These are phyloP conservation scores for Gila orcuttii DNA, from an alignment of 2,113 vertebrate genomes.

Conservation along the genomic window DNA sequence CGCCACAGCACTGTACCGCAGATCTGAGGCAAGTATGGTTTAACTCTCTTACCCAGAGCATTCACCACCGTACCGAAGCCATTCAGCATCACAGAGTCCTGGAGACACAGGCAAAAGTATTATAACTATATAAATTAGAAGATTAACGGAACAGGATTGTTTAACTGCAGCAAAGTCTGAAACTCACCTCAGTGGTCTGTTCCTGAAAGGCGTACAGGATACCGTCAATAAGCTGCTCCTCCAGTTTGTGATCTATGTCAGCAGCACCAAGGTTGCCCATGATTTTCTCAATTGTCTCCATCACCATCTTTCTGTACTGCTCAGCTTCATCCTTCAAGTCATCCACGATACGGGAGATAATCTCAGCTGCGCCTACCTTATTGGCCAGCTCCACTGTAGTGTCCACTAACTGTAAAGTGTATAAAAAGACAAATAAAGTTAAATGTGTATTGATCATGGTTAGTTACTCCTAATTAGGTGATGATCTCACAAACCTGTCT, in stretches of 20 bases:
- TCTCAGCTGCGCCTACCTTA: slow-evolving; percentile 98
- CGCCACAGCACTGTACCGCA: slow-evolving; percentile 98
- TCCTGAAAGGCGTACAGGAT: slow-evolving; percentile 98
- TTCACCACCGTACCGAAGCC: slow-evolving; percentile 98
- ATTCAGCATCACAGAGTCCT: slow-evolving; percentile 99
- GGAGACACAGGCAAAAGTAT: neutral
- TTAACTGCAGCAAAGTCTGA: neutral
- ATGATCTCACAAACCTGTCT: slow-evolving; percentile 83
- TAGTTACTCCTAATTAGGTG: neutral
- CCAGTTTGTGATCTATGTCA: slow-evolving; percentile 98
- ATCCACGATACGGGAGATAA: slow-evolving; percentile 97
- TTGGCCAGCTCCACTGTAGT: slow-evolving; percentile 98
- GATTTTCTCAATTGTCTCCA: slow-evolving; percentile 99
- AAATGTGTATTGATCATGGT: neutral
- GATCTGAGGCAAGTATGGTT: slow-evolving; percentile 97
- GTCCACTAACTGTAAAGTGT: slow-evolving; percentile 86
- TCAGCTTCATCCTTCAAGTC: slow-evolving; percentile 98
- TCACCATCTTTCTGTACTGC: slow-evolving; percentile 99
- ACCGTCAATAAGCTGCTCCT: slow-evolving; percentile 97
- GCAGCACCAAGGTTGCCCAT: slow-evolving; percentile 98
- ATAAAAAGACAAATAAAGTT: neutral
- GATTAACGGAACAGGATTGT: neutral
- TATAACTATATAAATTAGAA: neutral
- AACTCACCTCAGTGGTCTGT: slow-evolving; percentile 93
- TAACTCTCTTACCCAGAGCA: slow-evolving; percentile 96